Evolutionary conservation across 2,113 vertebrate genomes (phyloP).

Genomic region (Pangasianodon gigas): DNA sequence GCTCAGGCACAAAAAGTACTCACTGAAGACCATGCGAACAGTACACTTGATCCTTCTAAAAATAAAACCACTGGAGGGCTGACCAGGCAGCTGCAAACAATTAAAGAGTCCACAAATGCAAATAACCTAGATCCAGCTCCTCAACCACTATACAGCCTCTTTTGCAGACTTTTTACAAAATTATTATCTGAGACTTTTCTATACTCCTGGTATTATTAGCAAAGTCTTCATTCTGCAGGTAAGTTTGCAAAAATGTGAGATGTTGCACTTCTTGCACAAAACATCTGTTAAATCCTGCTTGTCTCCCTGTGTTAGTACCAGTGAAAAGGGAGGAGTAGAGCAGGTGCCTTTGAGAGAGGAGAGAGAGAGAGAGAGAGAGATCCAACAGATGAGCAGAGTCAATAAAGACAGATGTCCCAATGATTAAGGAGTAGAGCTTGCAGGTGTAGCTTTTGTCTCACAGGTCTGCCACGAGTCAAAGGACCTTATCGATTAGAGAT

Average conservation of each 20-base stretch:
- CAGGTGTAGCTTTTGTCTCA: conserved; percentile 42
- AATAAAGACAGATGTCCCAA: conserved; percentile 46
- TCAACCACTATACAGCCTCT: neutral
- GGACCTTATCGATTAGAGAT: conserved; percentile 42
- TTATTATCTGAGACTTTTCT: neutral
- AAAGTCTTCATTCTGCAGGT: conserved; percentile 43
- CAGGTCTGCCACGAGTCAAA: conserved; percentile 39
- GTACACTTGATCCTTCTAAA: conserved; percentile 40
- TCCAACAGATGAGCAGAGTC: conserved; percentile 33
- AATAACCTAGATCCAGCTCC: neutral
- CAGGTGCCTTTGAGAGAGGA: conserved; percentile 44
- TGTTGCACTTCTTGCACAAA: conserved; percentile 38
- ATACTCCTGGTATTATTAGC: neutral
- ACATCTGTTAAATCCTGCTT: conserved; percentile 51
- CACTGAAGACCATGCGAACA: conserved; percentile 8
- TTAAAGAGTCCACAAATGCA: conserved; percentile 34
- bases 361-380: conserved; percentile 23
- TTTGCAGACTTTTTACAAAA: neutral
- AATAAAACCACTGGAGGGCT: conserved; percentile 41
- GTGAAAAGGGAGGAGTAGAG: conserved; percentile 33
- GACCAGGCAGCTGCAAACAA: conserved; percentile 30
- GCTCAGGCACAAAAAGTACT: neutral
- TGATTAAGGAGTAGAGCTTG: conserved; percentile 43
- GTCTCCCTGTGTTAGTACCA: conserved; percentile 29
- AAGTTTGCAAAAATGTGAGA: conserved; percentile 37